Percentiles rank a stretch among this genome's conserved stretches.
These are phyloP conservation scores for Heliconius himera DNA, from an alignment of 1,140 invertebrate genomes.

Conservation along the genomic window DNA sequence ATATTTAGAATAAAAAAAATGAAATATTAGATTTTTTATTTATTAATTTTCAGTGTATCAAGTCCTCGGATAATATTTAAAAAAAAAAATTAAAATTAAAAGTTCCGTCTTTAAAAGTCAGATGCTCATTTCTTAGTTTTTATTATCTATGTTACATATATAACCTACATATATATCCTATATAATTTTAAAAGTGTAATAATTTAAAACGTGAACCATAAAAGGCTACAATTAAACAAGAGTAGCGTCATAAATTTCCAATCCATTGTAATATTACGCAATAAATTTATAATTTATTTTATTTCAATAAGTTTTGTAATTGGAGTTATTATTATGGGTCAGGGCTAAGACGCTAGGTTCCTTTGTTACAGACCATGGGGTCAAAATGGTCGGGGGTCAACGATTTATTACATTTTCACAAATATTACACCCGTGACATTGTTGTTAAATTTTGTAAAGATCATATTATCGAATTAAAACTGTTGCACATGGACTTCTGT, in stretches of 20 bases:
- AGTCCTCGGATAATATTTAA: too few species aligned
- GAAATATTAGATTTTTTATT: too few species aligned
- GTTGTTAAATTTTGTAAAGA: constrained; percentile 54
- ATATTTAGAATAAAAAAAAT: too few species aligned
- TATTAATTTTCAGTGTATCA: too few species aligned
- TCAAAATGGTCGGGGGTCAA: constrained; percentile 76
- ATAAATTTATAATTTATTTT: constrained; percentile 75
- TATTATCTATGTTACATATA: too few species aligned
- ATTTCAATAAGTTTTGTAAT: constrained; percentile 72
- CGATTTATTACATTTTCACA: constrained; percentile 69
- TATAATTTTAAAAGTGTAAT: too few species aligned
- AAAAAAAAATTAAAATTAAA: too few species aligned
- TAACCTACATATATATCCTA: too few species aligned
- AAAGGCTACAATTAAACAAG: background rate
- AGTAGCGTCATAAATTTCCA: background rate
- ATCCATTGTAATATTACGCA: constrained; percentile 10
- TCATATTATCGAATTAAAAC: constrained; percentile 35
- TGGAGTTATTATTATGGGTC: constrained; percentile 74
- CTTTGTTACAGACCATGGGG: constrained; percentile 58
- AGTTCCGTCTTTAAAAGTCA: too few species aligned
- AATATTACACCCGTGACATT: constrained; percentile 67
- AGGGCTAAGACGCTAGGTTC: constrained; percentile 64
- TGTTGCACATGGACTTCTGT: constrained; percentile 5
- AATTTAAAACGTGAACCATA: too few species aligned
- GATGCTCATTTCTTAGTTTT: too few species aligned